Percentiles rank a stretch among this genome's conserved stretches.
Evolutionary conservation across 2,888 invertebrate species (phyloP).

Genomic region (Julus scanicus): DNA sequence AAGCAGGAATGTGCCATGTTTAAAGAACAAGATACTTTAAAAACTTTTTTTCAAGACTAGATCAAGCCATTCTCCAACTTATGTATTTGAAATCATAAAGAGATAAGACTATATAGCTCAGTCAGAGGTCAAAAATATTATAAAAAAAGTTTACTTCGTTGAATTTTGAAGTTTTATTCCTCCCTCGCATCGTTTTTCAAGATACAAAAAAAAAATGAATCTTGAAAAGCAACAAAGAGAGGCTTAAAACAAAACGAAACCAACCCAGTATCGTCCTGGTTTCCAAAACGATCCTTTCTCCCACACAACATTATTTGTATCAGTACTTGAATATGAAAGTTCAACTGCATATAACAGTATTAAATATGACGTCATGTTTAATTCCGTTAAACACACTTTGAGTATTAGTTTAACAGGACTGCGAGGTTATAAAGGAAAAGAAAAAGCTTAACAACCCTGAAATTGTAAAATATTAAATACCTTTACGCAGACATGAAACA

Average conservation of each 20-base stretch:
- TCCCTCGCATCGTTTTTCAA: background rate
- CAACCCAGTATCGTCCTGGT: constrained; percentile 20
- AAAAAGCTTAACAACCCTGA: constrained; percentile 19
- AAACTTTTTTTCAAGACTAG: no score
- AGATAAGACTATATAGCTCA: background rate
- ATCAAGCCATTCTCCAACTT: no score
- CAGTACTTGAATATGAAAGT: background rate
- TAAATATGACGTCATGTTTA: background rate
- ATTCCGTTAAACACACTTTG: background rate
- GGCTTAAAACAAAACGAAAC: background rate
- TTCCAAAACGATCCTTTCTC: background rate
- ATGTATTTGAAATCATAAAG: background rate
- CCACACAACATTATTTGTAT: background rate
- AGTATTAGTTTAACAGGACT: background rate
- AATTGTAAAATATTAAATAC: background rate
- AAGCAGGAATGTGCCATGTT: no score
- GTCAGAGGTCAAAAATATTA: background rate
- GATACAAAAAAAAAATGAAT: background rate
- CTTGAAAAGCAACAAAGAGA: background rate
- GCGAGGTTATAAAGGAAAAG: background rate
- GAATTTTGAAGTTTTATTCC: background rate
- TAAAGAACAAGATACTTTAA: no score
- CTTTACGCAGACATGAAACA: background rate
- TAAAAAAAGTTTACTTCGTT: background rate
- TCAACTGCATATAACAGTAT: background rate